phyloP scores from a whole-genome alignment of 2,888 invertebrate species.

The Monopis laevigella region DNA sequence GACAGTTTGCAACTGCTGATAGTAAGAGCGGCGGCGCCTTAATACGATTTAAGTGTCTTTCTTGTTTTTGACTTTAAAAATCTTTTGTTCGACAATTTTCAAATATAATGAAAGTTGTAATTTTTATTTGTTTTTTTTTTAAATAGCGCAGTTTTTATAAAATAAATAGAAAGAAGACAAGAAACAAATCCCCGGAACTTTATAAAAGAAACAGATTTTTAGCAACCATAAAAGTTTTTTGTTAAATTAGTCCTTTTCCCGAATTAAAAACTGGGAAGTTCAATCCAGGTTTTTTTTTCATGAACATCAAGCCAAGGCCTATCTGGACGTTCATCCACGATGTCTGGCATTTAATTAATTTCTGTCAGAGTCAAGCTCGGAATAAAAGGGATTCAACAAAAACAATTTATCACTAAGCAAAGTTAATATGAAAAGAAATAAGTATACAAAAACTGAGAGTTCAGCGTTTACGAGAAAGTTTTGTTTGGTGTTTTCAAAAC shows the following conservation, averaged over 20 bases:
- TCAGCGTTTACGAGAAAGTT: neutral
- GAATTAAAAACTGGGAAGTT: conserved; percentile 10
- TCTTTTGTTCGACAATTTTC: too few species aligned
- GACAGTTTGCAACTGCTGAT: too few species aligned
- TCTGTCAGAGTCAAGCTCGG: conserved; percentile 20
- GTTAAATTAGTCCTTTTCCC: neutral
- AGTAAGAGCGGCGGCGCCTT: too few species aligned
- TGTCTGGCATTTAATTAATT: conserved; percentile 24
- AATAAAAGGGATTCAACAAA: conserved; percentile 20
- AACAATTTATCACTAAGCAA: conserved; percentile 21
- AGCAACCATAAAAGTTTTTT: conserved; percentile 2
- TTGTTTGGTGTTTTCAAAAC: conserved; percentile 1
- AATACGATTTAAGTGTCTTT: too few species aligned
- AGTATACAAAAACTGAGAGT: conserved; percentile 1
- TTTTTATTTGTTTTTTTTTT: too few species aligned
- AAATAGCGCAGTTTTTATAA: too few species aligned
- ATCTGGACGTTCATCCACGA: conserved; percentile 14
- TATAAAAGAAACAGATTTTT: too few species aligned
- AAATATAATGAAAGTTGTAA: too few species aligned
- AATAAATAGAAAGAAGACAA: too few species aligned
- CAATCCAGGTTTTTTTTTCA: conserved; percentile 12
- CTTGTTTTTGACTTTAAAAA: too few species aligned
- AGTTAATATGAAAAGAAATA: conserved; percentile 15
- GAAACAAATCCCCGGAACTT: too few species aligned
- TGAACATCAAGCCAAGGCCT: conserved; percentile 8